Evolutionary conservation across 2,888 invertebrate genomes (phyloP), one percentile per base, ranked within the genome.

Genomic region (Miltochrista miniata): DNA sequence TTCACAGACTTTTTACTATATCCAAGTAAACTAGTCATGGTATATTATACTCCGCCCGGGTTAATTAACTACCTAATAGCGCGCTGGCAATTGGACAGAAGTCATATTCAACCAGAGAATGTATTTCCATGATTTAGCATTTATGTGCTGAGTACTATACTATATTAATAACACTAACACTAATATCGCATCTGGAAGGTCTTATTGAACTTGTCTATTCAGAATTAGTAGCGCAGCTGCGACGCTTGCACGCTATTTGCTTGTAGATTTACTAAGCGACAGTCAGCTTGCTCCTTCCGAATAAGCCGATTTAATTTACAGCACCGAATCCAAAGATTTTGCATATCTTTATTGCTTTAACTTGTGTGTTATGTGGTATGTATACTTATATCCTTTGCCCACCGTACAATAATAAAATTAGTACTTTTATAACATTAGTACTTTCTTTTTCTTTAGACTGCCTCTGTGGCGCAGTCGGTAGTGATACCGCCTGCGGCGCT

Each of bases 141-240:
- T 48, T 35, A 42, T 12, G 24, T 24, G 10, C 8, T 13, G 11
- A 45, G 24, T 36, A 29, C 11, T 42, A 33, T 41, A 45, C 49
- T 42, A 54, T n/a, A n/a, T n/a, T n/a, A n/a, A n/a, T n/a, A n/a
- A n/a, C n/a, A n/a, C 2, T 56, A 67, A 66, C 56, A 67, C 59
- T 61, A 64, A 55, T 56, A 61, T 58, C 41, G 45, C 56, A 46
- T 58, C 60, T 54, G 69, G 44, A 18, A 54, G 47, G 37, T 54
- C 56, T 64, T 65, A 69, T 68, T 63, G 62, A 70, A 60, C 63
- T 60, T 63, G 69, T 69, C 65, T 70, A 65, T 69, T 75, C 73
- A 68, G 71, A 75, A 76, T 75, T 76, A 71, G 67, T 59, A 55
- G 61, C 69, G 63, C 76, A 79, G 72, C 76, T 79, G 75, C 61